Conservation (phyloP, 92 coral and sea anemone species). For the Hydrozoanthus gracilis region DNA sequence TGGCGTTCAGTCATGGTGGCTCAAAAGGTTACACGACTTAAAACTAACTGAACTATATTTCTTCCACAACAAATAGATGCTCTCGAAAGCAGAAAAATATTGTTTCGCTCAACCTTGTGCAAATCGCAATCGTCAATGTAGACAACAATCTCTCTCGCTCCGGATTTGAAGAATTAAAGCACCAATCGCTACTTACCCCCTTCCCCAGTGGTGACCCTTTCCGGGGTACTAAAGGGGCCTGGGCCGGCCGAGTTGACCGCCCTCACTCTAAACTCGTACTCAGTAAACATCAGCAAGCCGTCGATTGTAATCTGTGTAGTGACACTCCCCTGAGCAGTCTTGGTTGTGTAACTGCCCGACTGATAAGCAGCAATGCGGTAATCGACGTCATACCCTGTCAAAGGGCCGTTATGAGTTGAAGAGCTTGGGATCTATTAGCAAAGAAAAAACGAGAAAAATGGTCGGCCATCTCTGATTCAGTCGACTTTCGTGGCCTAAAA, state of each 20-base stretch:
- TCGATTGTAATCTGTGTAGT: slow-evolving; percentile 73
- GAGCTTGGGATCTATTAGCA: slow-evolving; percentile 71
- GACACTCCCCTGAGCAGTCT: slow-evolving; percentile 63
- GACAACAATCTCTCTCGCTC: not conserved
- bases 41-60: no score
- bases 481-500: no score
- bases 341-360: slow-evolving; percentile 62
- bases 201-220: slow-evolving; percentile 82
- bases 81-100: no score
- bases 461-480: no score
- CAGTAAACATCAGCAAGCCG: slow-evolving; percentile 81
- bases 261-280: slow-evolving; percentile 86
- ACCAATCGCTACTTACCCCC: slow-evolving; percentile 68
- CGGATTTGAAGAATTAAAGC: not conserved
- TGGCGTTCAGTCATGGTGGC: no score
- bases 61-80: no score
- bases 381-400: slow-evolving; percentile 83
- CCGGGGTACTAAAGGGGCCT: slow-evolving; percentile 74
- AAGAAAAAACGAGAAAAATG: not conserved
- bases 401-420: slow-evolving; percentile 83
- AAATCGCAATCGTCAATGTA: not conserved
- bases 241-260: slow-evolving; percentile 89
- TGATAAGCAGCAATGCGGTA: slow-evolving; percentile 80
- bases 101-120: no score
- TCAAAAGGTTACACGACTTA: no score